Evolutionary conservation across 2,113 vertebrate species (phyloP).

Genomic region (Eidolon helvum): DNA sequence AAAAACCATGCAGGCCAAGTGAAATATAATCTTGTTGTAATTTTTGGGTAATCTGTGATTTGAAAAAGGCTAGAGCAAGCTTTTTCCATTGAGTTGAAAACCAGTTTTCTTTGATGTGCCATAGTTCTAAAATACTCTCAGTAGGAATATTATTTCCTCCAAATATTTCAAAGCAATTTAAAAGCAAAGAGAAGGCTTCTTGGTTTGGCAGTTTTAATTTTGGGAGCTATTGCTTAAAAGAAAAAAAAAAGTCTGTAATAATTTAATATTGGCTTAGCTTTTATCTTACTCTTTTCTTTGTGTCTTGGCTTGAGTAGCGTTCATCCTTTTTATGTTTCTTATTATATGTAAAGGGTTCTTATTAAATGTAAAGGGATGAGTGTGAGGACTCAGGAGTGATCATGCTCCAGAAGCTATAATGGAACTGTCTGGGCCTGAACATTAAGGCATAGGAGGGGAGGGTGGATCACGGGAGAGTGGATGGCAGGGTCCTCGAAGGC

Average conservation of each 20-base stretch:
- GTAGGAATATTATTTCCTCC: not conserved
- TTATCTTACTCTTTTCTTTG: not conserved
- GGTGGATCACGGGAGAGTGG: rapidly evolving
- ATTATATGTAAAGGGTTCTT: not conserved
- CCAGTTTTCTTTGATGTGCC: not conserved
- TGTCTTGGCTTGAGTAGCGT: not conserved
- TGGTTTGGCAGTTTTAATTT: not conserved
- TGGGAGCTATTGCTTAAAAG: not conserved
- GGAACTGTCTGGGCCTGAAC: not conserved
- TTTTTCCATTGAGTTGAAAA: slow-evolving; percentile 24
- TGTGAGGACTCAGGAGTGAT: not conserved
- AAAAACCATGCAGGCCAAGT: not conserved
- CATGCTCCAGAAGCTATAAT: no score
- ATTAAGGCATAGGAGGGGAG: not conserved
- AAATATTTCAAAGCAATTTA: not conserved
- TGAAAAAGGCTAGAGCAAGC: not conserved
- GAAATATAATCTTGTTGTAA: not conserved
- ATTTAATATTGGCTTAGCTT: not conserved
- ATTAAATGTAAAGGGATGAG: not conserved
- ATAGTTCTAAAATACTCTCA: not conserved
- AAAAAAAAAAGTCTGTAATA: not conserved
- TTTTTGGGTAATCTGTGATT: not conserved
- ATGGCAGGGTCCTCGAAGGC: no score
- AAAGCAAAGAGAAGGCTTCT: not conserved
- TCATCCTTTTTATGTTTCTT: not conserved